Conservation (phyloP, 2,797 vertebrate genomes). For the Mergus octosetaceus region DNA sequence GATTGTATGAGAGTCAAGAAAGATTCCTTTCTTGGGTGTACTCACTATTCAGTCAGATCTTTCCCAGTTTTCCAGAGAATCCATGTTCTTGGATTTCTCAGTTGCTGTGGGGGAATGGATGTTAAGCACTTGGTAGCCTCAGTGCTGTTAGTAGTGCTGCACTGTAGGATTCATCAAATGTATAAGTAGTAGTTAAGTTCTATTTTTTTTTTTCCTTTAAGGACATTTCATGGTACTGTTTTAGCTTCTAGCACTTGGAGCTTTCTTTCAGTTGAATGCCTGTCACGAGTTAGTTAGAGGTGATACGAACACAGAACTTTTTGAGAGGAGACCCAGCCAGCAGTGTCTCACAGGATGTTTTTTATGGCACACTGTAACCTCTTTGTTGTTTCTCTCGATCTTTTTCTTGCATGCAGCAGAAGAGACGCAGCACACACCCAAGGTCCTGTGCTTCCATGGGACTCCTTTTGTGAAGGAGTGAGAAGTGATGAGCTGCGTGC, state of each 20-base stretch:
- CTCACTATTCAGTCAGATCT: background rate
- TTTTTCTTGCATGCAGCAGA: slow-evolving; percentile 22
- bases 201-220: background rate
- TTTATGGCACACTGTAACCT: background rate
- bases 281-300: background rate
- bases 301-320: background rate
- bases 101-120: background rate
- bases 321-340: background rate
- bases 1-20: background rate
- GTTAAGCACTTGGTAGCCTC: background rate
- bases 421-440: slow-evolving; percentile 1
- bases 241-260: background rate
- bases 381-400: background rate
- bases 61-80: background rate
- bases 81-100: background rate
- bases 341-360: background rate
- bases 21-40: background rate
- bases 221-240: background rate
- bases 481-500: slow-evolving; percentile 5
- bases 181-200: background rate
- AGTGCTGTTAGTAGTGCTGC: background rate
- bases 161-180: background rate
- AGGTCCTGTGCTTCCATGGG: slow-evolving; percentile 11
- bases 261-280: background rate
- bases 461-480: slow-evolving; percentile 34